phyloP scores from a whole-genome alignment of 2,888 invertebrate genomes.

The Drosophila fulvimacula region DNA sequence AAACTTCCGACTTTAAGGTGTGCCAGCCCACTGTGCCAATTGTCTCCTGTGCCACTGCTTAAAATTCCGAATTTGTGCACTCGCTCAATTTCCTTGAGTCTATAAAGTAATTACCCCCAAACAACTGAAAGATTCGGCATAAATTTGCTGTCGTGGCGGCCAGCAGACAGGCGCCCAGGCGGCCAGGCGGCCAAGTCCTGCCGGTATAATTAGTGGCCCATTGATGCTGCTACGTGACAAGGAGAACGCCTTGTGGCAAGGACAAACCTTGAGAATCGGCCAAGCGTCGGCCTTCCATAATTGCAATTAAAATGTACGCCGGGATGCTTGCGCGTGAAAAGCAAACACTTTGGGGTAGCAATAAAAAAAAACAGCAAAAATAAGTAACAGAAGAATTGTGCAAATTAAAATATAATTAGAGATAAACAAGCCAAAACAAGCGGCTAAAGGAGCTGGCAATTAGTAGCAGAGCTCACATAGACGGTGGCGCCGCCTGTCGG shows the following conservation, averaged over 20 bases:
- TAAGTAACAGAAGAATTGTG: conserved; percentile 45
- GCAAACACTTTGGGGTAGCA: conserved; percentile 68
- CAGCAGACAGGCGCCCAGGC: conserved; percentile 10
- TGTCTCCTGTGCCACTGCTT: conserved; percentile 49
- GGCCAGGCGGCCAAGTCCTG: conserved; percentile 41
- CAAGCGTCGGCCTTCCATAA: conserved; percentile 56
- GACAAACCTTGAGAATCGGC: conserved; percentile 50
- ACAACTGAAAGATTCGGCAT: conserved; percentile 64
- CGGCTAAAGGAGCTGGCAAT: conserved; percentile 48
- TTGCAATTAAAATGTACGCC: conserved; percentile 77
- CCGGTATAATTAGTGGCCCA: conserved; percentile 79
- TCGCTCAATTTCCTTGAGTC: conserved; percentile 83
- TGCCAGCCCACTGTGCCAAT: conserved; percentile 7
- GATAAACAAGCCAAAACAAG: conserved; percentile 70
- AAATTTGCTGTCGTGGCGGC: conserved; percentile 44
- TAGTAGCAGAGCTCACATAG: conserved; percentile 35
- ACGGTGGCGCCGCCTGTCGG: conserved; percentile 71
- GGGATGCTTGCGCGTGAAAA: conserved; percentile 59
- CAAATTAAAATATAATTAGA: conserved; percentile 82
- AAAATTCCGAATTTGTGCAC: conserved; percentile 76
- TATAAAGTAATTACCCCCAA: conserved; percentile 78
- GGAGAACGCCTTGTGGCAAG: conserved; percentile 72
- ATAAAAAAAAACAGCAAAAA: conserved; percentile 13
- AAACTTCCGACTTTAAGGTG: conserved; percentile 32
- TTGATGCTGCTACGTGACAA: conserved; percentile 66